Evolutionary conservation across 2,113 vertebrate species (phyloP).

Genomic region (Puntigrus tetrazona): DNA sequence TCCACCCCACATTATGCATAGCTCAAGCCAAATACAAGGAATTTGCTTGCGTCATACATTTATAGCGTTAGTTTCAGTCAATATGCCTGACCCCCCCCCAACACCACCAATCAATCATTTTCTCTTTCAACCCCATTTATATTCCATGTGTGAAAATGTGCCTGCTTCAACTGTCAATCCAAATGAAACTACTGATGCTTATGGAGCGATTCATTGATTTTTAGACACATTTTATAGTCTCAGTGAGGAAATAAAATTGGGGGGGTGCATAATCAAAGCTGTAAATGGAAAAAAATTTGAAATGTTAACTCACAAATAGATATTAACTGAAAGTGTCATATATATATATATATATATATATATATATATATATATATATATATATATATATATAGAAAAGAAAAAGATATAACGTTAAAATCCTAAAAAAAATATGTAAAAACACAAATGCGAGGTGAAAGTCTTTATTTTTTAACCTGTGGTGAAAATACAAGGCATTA

Average conservation of each 20-base stretch:
- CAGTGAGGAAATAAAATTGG: neutral
- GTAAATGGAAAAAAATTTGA: neutral
- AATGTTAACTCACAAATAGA: neutral
- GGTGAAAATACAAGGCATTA: neutral
- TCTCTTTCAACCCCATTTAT: neutral
- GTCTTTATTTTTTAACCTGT: neutral
- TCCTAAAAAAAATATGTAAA: too few relatives aligned
- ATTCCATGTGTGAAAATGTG: neutral
- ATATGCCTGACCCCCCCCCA: neutral
- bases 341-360: too few relatives aligned
- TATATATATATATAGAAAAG: too few relatives aligned
- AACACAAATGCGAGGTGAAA: neutral
- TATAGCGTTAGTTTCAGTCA: conserved; percentile 12
- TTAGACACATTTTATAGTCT: neutral
- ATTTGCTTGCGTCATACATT: conserved; percentile 4
- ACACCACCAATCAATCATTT: neutral
- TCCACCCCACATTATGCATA: neutral
- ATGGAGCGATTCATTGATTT: conserved; percentile 8
- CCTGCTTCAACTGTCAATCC: conserved; percentile 8
- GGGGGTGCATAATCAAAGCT: neutral
- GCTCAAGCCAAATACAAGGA: neutral
- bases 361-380: too few relatives aligned
- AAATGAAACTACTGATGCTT: conserved; percentile 5
- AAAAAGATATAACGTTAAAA: too few relatives aligned
- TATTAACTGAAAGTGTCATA: too few relatives aligned